These are phyloP conservation scores for Adelognathus sp. DNA, from an alignment of 2,888 invertebrate species.

Conservation along the genomic window DNA sequence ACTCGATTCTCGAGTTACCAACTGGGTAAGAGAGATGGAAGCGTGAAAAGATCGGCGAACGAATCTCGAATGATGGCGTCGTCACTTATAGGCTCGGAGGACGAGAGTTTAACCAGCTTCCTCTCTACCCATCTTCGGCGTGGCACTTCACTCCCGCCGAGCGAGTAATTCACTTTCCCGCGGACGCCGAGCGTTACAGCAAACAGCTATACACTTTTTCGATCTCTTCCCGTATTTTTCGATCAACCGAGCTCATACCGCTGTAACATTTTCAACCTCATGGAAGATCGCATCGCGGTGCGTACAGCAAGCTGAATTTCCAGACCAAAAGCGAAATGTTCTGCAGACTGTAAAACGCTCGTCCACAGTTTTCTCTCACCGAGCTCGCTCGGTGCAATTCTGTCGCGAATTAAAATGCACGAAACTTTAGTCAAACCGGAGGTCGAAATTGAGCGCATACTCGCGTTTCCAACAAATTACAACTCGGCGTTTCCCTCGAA, in stretches of 20 bases:
- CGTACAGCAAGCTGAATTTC: neutral
- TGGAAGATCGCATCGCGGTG: conserved; percentile 9
- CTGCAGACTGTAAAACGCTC: conserved; percentile 22
- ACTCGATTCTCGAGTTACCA: neutral
- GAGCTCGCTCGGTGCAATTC: neutral
- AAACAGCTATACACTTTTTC: neutral
- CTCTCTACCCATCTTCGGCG: neutral
- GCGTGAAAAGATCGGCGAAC: neutral
- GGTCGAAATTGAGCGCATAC: neutral
- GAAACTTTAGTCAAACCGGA: conserved; percentile 5
- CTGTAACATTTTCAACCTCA: neutral
- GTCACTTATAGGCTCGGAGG: neutral
- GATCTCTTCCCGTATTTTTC: neutral
- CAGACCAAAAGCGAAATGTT: neutral
- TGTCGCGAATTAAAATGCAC: conserved; percentile 19
- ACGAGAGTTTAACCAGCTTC: neutral
- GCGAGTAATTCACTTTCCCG: conserved; percentile 3
- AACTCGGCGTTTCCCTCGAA: neutral
- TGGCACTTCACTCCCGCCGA: neutral
- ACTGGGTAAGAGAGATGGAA: neutral
- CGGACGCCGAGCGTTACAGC: neutral
- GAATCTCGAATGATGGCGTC: conserved; percentile 9
- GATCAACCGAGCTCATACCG: neutral
- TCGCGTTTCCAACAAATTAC: neutral
- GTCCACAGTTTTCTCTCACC: neutral